These are phyloP conservation scores for Erythrolamprus reginae DNA, from an alignment of 2,113 vertebrate genomes.

Conservation along the genomic window DNA sequence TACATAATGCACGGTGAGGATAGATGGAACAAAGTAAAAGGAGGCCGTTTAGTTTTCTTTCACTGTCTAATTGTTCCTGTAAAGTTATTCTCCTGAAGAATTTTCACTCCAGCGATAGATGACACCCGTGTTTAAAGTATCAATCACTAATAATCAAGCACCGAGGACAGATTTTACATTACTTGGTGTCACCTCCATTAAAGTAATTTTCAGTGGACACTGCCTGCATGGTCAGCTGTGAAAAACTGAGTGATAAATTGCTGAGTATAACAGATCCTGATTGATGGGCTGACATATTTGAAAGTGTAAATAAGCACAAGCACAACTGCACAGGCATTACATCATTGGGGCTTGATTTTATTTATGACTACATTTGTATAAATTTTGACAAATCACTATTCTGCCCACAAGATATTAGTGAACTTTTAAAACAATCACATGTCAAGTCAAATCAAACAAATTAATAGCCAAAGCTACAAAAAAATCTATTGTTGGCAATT, in stretches of 20 bases:
- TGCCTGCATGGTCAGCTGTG: slow-evolving; percentile 4
- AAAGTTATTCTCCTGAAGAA: background rate
- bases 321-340: background rate
- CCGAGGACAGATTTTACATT: background rate
- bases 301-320: background rate
- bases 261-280: background rate
- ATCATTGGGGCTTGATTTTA: background rate
- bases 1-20: background rate
- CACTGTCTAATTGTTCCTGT: background rate
- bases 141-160: background rate
- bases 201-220: background rate
- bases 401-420: background rate
- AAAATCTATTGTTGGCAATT: background rate
- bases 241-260: background rate
- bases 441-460: background rate
- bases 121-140: background rate
- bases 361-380: background rate
- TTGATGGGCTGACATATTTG: background rate
- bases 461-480: background rate
- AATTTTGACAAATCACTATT: background rate
- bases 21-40: background rate
- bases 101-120: background rate
- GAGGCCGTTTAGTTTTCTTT: background rate
- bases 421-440: background rate
- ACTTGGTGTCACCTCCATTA: background rate